Evolutionary conservation across 2,113 vertebrate species (phyloP).

Genomic region (Mustelus asterias): DNA sequence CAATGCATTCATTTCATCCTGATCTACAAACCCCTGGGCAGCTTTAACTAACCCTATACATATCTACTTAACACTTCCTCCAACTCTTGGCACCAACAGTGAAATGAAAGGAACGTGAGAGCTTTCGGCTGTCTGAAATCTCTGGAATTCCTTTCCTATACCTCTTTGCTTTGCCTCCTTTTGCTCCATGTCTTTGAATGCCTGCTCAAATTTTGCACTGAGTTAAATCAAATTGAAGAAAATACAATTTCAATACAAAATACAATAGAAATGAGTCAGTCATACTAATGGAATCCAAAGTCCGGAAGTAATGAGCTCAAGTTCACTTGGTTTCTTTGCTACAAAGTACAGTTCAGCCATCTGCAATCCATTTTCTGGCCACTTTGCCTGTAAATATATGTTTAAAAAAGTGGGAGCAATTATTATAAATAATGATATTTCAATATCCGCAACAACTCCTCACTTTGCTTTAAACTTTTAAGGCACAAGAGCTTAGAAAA

Average conservation of each 20-base stretch:
- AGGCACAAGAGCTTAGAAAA: background rate
- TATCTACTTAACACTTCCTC: background rate
- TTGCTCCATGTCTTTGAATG: background rate
- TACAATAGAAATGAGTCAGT: background rate
- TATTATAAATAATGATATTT: background rate
- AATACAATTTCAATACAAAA: background rate
- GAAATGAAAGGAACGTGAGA: background rate
- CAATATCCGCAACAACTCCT: background rate
- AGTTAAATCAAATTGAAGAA: background rate
- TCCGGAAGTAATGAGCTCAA: conserved; percentile 62
- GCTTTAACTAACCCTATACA: background rate
- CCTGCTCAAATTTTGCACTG: background rate
- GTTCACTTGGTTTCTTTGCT: conserved; percentile 50
- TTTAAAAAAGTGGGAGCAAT: background rate
- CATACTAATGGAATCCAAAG: conserved; percentile 70
- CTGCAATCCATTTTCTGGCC: conserved; percentile 89
- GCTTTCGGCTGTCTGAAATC: background rate
- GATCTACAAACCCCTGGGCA: background rate
- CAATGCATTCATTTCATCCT: background rate
- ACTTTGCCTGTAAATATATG: conserved; percentile 64
- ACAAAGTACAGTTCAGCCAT: conserved; percentile 74
- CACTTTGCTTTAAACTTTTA: background rate
- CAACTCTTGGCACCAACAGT: background rate
- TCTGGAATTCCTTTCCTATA: background rate
- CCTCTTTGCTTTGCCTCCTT: background rate